These are phyloP conservation scores for Taurulus bubalis DNA, from an alignment of 2,113 vertebrate genomes.

Conservation along the genomic window DNA sequence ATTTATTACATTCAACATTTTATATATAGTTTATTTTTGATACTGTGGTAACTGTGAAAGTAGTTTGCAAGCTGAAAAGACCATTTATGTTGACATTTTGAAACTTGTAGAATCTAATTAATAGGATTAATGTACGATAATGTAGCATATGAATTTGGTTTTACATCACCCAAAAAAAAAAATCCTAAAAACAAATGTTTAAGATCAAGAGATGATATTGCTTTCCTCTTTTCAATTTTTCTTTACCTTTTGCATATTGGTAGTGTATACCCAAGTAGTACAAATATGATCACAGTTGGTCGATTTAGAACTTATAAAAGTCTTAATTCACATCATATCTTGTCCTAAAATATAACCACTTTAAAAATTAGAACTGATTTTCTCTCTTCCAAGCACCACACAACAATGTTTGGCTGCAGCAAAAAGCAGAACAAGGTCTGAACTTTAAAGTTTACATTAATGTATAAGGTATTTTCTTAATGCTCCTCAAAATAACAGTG, in stretches of 20 bases:
- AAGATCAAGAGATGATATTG: neutral
- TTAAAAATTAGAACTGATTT: neutral
- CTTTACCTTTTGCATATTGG: too few species aligned
- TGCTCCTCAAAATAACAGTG: neutral
- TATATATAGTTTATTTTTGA: neutral
- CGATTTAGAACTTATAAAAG: neutral
- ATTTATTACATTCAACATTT: constrained; percentile 15
- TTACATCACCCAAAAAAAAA: neutral
- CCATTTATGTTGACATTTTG: neutral
- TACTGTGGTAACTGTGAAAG: neutral
- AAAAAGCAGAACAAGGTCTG: neutral
- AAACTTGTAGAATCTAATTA: neutral
- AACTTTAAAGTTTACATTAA: neutral
- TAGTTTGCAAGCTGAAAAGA: neutral
- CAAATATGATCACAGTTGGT: neutral
- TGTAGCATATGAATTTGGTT: neutral
- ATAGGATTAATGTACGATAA: neutral
- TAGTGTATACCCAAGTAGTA: neutral
- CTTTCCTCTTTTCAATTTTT: neutral
- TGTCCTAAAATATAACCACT: neutral
- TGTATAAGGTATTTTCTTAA: neutral
- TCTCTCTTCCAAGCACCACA: neutral
- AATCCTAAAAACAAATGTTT: neutral
- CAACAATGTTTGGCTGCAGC: neutral
- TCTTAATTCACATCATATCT: neutral